phyloP scores from a whole-genome alignment of 1,140 invertebrate genomes.

The Sycobia sp. region DNA sequence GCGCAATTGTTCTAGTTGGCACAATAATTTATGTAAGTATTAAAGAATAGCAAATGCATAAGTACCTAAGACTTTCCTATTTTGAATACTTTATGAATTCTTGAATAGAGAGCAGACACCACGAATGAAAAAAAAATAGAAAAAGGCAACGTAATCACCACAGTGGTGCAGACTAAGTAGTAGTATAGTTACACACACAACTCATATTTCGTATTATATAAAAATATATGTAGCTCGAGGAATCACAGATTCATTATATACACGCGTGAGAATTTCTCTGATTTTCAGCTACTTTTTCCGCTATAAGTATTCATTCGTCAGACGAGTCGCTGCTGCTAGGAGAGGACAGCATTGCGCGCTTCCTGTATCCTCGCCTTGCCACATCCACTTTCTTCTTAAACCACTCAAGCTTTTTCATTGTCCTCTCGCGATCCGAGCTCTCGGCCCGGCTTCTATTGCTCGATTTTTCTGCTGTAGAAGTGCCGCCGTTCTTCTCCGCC shows the following conservation, averaged over 20 bases:
- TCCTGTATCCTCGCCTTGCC: constrained; percentile 49
- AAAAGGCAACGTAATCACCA: neutral
- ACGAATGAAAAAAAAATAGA: constrained; percentile 9
- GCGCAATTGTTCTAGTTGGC: no score
- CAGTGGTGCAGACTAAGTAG: neutral
- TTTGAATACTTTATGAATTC: neutral
- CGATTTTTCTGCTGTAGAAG: constrained; percentile 28
- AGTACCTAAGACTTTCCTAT: neutral
- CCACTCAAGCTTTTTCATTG: constrained; percentile 43
- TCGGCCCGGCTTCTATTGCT: constrained; percentile 33
- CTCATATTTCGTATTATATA: constrained; percentile 21
- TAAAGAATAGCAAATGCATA: no score
- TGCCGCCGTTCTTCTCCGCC: constrained; percentile 41
- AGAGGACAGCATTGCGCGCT: constrained; percentile 40
- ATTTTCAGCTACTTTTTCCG: neutral
- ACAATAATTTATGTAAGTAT: no score
- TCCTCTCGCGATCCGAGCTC: constrained; percentile 49
- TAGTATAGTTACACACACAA: constrained; percentile 6
- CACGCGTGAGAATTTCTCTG: constrained; percentile 37
- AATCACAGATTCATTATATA: constrained; percentile 55
- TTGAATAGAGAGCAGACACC: constrained; percentile 1
- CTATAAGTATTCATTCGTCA: constrained; percentile 44
- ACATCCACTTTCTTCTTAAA: constrained; percentile 50
- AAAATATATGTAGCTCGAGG: constrained; percentile 43
- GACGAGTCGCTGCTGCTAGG: constrained; percentile 49